phyloP scores from a whole-genome alignment of 2,888 invertebrate species.

The Platycheirus rosarum region DNA sequence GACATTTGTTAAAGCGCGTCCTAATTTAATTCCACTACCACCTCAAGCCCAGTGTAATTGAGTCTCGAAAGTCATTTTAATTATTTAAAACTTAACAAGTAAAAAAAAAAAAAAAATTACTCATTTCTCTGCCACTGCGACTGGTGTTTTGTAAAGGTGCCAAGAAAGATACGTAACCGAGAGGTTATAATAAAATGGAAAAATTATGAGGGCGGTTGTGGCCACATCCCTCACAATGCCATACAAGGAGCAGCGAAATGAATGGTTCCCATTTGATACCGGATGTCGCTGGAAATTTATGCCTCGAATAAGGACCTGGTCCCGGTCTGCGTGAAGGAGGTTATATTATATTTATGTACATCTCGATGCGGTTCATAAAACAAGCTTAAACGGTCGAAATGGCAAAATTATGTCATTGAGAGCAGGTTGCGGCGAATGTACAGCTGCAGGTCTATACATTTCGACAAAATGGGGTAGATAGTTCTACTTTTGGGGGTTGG shows the following conservation, averaged over 20 bases:
- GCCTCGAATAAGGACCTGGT: slow-evolving; percentile 35
- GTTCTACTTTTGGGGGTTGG: slow-evolving; percentile 13
- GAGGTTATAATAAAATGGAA: slow-evolving; percentile 19
- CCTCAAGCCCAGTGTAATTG: background rate
- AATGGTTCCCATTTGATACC: slow-evolving; percentile 44
- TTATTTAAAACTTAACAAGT: slow-evolving; percentile 21
- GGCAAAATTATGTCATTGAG: slow-evolving; percentile 58
- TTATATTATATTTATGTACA: background rate
- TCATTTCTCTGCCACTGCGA: slow-evolving; percentile 9
- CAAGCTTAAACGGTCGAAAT: slow-evolving; percentile 40
- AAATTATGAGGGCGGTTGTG: background rate
- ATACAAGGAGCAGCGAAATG: slow-evolving; percentile 27
- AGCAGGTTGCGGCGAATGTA: slow-evolving; percentile 16
- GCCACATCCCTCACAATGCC: slow-evolving; percentile 30
- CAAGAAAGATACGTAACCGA: slow-evolving; percentile 36
- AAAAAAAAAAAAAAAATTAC: background rate
- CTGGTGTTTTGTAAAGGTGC: slow-evolving; percentile 47
- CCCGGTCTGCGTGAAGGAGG: background rate
- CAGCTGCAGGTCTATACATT: slow-evolving; percentile 1
- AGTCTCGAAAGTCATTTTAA: slow-evolving; percentile 25
- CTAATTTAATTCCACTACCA: slow-evolving; percentile 37
- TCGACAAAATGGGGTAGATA: slow-evolving; percentile 8
- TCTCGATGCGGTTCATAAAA: slow-evolving; percentile 42
- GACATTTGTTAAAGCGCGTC: slow-evolving; percentile 35
- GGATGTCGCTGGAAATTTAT: slow-evolving; percentile 66